Base-by-base conservation (phyloP, 1,140 invertebrate genomes). In the Temnothorax nylanderi region DNA sequence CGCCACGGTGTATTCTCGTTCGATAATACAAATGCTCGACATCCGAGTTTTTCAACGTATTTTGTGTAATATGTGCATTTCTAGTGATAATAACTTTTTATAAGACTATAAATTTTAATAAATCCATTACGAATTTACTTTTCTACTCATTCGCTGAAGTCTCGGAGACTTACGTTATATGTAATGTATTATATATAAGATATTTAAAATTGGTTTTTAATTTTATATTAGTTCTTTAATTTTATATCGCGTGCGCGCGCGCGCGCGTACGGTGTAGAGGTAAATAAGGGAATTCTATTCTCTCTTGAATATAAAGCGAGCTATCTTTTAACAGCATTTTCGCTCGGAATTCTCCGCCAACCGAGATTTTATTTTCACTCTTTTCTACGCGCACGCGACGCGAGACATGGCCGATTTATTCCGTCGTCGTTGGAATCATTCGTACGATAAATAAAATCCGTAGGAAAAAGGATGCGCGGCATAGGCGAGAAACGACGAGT, bases 361-460 rank as follows among this genome's bases (percentile, higher is more conserved):
- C 26, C 62, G 69, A 44, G 51, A 81, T 69, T 92, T 92, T 91
- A 91, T 93, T 91, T 91, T 88, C 58, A 67, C 81, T 75, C 32
- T 85, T 65, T 82, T 78, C 69, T 74, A 44, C 49, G 78, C 64
- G 67, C 84, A 87, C 65, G 87, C 51, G 78, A 56, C 72, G 69
- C 80, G 71, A 89, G 91, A 89, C 89, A 82, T 82, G 87, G 85
- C 81, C 88, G 91, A 93, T 94, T 94, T 93, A 93, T 93, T 94
- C 91, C 37, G 74, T 71, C 78, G 37, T 78, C 74, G 69, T 67
- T n/a, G 11, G 32, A 77, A 67, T 75, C 75, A 41, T 72, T 75
- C 69, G 58, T 62, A 81, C 69, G 87, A 90, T 87, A 89, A 89
- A 90, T 91, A 89, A 89, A 90, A 90, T 91, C 21, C 60, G 71